Evolutionary conservation across 2,113 vertebrate species (phyloP), one percentile per base, ranked within the genome.

Genomic region (Colistium nudipinnis): DNA sequence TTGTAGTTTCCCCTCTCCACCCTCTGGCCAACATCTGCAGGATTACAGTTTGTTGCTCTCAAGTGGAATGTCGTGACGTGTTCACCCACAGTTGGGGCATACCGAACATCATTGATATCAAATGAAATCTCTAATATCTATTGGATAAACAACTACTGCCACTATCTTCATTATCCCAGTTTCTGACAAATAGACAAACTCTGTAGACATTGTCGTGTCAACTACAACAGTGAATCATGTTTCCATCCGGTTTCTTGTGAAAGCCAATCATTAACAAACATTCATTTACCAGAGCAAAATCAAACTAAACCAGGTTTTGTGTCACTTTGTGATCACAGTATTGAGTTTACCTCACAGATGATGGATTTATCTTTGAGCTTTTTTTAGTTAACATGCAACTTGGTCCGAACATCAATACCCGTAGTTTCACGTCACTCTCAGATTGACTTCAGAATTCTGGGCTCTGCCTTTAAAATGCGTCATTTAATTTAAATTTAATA

Each of bases 141-240:
- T 49, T 13, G 52, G 68, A 67, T n/a, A 49, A 81, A 52, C 35
- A 72, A 84, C 83, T 67, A 64, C 60, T 82, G 62, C 71, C 22
- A 63, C 52, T 10, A 56, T 25, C 22, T 70, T 65, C 33, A 68
- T 33, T 59, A n/a, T n/a, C 80, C 64, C 28, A 61, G 55, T 56
- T 62, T 54, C 45, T 63, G 27, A 54, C 8, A 3, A 17, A 17
- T 36, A 38, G 44, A 49, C 31, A 57, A 45, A n/a, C n/a, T n/a
- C n/a, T n/a, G n/a, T n/a, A 41, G 35, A 60, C 30, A 31, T 6
- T 36, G 35, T 36, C 7, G 35, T 36, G 30, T 31, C 8, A 7
- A 31, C 30, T 31, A 31, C 30, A 31, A 31, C 30, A 31, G 4
- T 31, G 8, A 31, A 41, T 41, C n/a, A 16, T 4, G 14, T 59